Evolutionary conservation across 2,113 vertebrate genomes (phyloP).

Genomic region (Cynoglossus semilaevis): DNA sequence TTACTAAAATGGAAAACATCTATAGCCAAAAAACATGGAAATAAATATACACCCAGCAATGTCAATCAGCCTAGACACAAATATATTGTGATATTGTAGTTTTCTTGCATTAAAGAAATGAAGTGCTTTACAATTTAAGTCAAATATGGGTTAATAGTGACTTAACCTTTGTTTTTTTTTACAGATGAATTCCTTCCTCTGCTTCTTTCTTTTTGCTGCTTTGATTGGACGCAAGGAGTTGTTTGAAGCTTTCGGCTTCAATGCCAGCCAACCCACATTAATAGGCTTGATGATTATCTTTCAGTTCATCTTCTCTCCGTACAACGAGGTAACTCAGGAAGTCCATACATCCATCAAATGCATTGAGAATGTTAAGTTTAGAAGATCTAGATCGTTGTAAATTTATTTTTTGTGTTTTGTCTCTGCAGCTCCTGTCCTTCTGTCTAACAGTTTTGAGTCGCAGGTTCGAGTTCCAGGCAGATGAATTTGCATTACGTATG

Average conservation of each 20-base stretch:
- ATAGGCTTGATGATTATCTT: conserved; percentile 99
- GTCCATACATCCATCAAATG: not conserved
- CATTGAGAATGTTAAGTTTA: no score
- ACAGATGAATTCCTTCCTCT: conserved; percentile 97
- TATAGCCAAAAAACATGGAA: no score
- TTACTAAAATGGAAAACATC: no score
- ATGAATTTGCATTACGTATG: conserved; percentile 90
- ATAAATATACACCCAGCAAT: no score
- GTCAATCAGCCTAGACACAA: no score
- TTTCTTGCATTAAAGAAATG: no score
- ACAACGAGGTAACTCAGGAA: conserved; percentile 87
- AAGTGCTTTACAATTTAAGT: no score
- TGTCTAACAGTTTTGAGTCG: conserved; percentile 94
- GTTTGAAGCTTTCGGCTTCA: conserved; percentile 95
- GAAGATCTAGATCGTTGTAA: not conserved
- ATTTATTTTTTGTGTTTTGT: not conserved
- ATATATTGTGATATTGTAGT: no score
- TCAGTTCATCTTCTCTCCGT: conserved; percentile 99
- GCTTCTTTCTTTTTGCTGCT: conserved; percentile 94
- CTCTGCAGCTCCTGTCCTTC: conserved; percentile 89
- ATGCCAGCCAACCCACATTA: conserved; percentile 89
- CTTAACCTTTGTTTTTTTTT: conserved; percentile 36
- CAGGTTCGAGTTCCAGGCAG: conserved; percentile 97
- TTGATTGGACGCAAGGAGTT: conserved; percentile 93
- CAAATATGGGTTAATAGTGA: no score